phyloP scores from a whole-genome alignment of 2,797 vertebrate genomes.

The Podarcis siculus region DNA sequence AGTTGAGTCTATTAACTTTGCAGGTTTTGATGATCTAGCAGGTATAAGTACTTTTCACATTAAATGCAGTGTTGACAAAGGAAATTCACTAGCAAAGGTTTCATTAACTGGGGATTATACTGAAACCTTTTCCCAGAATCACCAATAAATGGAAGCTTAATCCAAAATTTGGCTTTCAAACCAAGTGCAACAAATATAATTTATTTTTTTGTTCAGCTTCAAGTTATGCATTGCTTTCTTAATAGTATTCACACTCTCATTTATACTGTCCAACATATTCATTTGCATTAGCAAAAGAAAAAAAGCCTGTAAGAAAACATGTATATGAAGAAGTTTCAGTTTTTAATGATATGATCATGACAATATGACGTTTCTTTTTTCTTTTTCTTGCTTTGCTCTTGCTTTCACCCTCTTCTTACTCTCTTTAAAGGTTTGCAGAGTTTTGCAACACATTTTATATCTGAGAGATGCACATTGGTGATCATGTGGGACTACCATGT shows the following conservation, averaged over 20 bases:
- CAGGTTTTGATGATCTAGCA: conserved; percentile 78
- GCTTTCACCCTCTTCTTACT: not conserved
- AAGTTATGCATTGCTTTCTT: conserved; percentile 58
- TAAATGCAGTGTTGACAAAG: conserved; percentile 86
- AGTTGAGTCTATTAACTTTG: conserved; percentile 71
- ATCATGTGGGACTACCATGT: not conserved
- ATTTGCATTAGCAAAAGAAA: conserved; percentile 36
- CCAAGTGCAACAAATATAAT: conserved; percentile 72
- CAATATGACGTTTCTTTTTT: not conserved
- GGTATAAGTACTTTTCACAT: conserved; percentile 79
- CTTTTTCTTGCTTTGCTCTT: not conserved
- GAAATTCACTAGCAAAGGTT: conserved; percentile 84
- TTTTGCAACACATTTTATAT: not conserved
- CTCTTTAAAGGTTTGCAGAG: not conserved
- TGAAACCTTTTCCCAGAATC: conserved; percentile 81
- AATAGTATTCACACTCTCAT: conserved; percentile 53
- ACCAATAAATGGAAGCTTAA: conserved; percentile 79
- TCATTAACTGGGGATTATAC: conserved; percentile 95
- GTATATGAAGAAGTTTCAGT: not conserved
- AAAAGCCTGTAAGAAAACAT: conserved; percentile 2
- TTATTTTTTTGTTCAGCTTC: conserved; percentile 58
- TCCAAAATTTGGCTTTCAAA: conserved; percentile 80
- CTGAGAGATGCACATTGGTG: not conserved
- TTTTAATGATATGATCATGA: conserved; percentile 15
- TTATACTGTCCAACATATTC: conserved; percentile 51